Percentiles rank a stretch among this genome's conserved stretches.
phyloP scores from a whole-genome alignment of 1,140 invertebrate genomes.

The Macrostomum lignano region DNA sequence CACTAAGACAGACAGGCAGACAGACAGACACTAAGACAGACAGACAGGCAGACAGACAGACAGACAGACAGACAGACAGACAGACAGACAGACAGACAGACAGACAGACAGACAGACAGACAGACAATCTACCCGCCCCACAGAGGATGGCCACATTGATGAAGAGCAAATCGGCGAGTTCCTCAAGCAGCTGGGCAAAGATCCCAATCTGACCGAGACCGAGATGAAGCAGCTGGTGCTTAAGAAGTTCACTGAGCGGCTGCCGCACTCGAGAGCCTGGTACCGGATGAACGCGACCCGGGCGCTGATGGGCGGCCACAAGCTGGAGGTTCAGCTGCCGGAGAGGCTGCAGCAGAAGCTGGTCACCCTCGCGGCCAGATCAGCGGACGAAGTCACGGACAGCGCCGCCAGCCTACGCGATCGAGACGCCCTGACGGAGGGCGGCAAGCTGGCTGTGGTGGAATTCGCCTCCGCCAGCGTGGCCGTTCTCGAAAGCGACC shows the following conservation, averaged over 20 bases:
- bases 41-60: no score
- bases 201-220: slow-evolving; percentile 32
- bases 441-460: slow-evolving; percentile 28
- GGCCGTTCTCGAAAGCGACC: slow-evolving; percentile 34
- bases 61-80: no score
- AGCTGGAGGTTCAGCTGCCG: slow-evolving; percentile 10
- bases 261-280: slow-evolving; percentile 33
- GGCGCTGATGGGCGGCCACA: slow-evolving; percentile 30
- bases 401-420: slow-evolving; percentile 7
- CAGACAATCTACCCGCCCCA: no score
- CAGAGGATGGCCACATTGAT: background rate
- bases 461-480: slow-evolving; percentile 33
- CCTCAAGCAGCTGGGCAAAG: slow-evolving; percentile 30
- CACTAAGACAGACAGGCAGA: no score
- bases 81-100: no score
- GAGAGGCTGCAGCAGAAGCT: slow-evolving; percentile 7
- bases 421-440: slow-evolving; percentile 10
- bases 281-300: slow-evolving; percentile 36
- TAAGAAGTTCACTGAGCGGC: slow-evolving; percentile 30
- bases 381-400: background rate
- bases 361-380: slow-evolving; percentile 2
- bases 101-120: no score
- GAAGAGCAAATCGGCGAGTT: background rate
- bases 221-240: slow-evolving; percentile 35
- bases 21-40: no score